These are phyloP conservation scores for Vanessa tameamea DNA, from an alignment of 1,140 invertebrate genomes.

Conservation along the genomic window DNA sequence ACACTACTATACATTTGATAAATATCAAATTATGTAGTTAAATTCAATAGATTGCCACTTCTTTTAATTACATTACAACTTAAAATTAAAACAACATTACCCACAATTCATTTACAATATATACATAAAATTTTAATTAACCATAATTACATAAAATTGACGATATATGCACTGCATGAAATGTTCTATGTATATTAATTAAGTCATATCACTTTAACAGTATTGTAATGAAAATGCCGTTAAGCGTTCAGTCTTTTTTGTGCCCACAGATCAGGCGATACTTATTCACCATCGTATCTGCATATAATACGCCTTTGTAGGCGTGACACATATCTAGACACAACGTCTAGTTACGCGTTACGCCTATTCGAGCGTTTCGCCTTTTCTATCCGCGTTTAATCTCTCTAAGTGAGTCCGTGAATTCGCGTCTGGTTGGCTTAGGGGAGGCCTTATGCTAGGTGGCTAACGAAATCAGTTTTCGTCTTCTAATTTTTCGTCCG, in stretches of 20 bases:
- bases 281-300: neutral
- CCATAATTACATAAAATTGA: neutral
- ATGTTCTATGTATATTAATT: too few species aligned
- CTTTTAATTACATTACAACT: neutral
- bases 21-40: neutral
- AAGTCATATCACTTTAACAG: neutral
- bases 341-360: neutral
- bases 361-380: neutral
- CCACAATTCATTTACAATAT: neutral
- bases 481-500: constrained; percentile 59
- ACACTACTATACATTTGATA: constrained; percentile 11
- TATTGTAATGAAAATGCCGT: neutral
- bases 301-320: neutral
- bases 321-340: neutral
- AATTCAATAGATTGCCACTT: neutral
- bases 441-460: constrained; percentile 50
- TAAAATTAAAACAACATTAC: neutral
- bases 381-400: constrained; percentile 20
- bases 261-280: neutral
- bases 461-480: constrained; percentile 60
- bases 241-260: constrained; percentile 2
- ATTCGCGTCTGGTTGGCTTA: neutral
- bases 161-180: neutral
- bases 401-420: neutral
- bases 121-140: too few species aligned